Evolutionary conservation across 2,113 vertebrate species (phyloP).

Genomic region (Microcebus ravelobensis): DNA sequence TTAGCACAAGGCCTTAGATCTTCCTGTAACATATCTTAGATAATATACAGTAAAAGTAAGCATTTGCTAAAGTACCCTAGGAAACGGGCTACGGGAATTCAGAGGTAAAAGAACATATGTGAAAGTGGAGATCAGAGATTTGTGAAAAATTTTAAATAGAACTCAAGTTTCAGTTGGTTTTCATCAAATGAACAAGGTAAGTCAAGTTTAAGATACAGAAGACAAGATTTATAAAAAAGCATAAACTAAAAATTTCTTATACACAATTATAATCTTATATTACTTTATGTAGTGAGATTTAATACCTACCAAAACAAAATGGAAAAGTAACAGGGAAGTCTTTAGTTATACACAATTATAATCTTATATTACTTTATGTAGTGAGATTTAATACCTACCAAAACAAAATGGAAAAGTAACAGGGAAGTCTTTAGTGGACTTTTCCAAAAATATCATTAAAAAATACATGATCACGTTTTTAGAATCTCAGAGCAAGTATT

Average conservation of each 20-base stretch:
- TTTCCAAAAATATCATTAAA: background rate
- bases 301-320: background rate
- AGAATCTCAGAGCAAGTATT: background rate
- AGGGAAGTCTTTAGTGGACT: background rate
- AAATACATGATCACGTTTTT: background rate
- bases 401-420: background rate
- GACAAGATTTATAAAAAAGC: background rate
- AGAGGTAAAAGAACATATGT: background rate
- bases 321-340: background rate
- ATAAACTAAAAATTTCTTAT: background rate
- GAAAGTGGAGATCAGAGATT: background rate
- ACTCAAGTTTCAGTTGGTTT: background rate
- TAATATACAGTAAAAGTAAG: background rate
- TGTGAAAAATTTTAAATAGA: background rate
- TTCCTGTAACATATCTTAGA: background rate
- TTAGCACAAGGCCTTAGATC: background rate
- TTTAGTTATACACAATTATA: background rate
- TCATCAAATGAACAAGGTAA: background rate
- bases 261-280: background rate
- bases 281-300: background rate
- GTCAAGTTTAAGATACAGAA: background rate
- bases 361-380: background rate
- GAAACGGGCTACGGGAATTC: background rate
- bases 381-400: background rate
- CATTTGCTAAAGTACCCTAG: background rate